Base-by-base conservation (phyloP, 2,888 invertebrate genomes). In the Drosophila algonquin region DNA sequence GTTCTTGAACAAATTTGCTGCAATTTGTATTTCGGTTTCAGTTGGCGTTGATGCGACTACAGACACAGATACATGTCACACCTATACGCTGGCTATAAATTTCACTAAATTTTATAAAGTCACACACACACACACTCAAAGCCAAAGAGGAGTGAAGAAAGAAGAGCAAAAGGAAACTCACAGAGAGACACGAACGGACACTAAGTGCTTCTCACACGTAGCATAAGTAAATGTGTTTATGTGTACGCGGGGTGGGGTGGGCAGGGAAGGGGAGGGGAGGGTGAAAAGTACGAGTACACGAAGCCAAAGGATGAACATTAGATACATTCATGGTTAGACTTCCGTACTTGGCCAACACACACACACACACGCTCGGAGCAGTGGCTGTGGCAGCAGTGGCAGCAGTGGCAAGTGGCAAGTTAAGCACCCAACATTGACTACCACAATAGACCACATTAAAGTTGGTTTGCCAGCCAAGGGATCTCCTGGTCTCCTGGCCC, bases 201-300 rank as follows among this genome's bases (percentile, higher is more conserved):
- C 77, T 87, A 83, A 83, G 88, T 82, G 87, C 87, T 82, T 67
- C 81, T 73, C 77, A 75, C 88, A 82, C 88, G 86, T 84, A 80
- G 77, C 76, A 73, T 73, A 82, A 77, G 79, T 80, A 80, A 85
- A 79, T 87, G 84, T 77, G 79, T 71, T 79, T 84, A 73, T 62
- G 60, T 74, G 61, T 58, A 58, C 35, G 40, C 58, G 54, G 54
- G 46, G 35, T n/a, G 18, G 44, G 58, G 35, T 3, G 21, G 44
- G 75, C 18, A 18, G 18, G 32, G 81, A 69, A 69, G 73, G 32
- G 81, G 71, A 69, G 73, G 14, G 6, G 5, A 5, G 14, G 40
- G 7, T 7, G 24, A 24, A 35, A 12, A 40, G 35, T 40, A 40
- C 35, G 35, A 79, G 82, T 75, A 84, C 73, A 79, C 61, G 79